These are phyloP conservation scores for Amphibalanus amphitrite DNA, from an alignment of 1,140 invertebrate species.

Conservation along the genomic window DNA sequence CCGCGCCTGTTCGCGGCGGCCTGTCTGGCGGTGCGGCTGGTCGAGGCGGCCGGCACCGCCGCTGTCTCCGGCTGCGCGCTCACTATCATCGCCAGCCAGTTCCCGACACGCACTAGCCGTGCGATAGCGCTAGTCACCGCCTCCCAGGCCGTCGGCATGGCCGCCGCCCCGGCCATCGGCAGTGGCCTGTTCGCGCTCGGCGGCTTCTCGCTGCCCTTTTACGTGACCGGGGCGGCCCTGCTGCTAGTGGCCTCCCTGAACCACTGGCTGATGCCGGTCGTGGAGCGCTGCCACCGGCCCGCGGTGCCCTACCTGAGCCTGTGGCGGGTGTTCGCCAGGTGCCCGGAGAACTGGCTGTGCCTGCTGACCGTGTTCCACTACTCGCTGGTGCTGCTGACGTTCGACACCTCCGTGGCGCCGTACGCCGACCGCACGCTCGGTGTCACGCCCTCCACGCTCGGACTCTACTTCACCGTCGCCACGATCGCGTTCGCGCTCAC, in stretches of 20 bases:
- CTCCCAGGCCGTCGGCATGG: conserved; percentile 35
- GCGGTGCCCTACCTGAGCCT: conserved; percentile 37
- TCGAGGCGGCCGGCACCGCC: conserved; percentile 36
- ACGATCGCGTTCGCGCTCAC: not conserved
- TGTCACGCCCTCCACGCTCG: not conserved
- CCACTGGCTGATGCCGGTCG: conserved; percentile 33
- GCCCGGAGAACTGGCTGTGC: conserved; percentile 35
- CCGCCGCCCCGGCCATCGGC: conserved; percentile 32
- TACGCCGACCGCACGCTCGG: not conserved
- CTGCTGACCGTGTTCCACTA: not conserved
- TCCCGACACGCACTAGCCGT: conserved; percentile 31
- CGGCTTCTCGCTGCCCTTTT: conserved; percentile 38
- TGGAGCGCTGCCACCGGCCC: conserved; percentile 37
- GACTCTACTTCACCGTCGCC: not conserved
- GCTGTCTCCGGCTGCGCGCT: conserved; percentile 38
- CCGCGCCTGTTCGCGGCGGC: conserved; percentile 33
- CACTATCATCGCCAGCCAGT: conserved; percentile 33
- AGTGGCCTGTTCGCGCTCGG: conserved; percentile 31
- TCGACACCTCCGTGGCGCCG: not conserved
- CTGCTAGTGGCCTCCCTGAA: conserved; percentile 33
- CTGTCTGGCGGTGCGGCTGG: conserved; percentile 31
- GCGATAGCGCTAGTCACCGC: conserved; percentile 23
- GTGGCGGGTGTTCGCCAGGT: conserved; percentile 39
- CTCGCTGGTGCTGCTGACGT: not conserved
- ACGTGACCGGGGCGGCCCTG: conserved; percentile 31